These are phyloP conservation scores for Chrysogorgia sp. DNA, from an alignment of 92 coral and sea anemone genomes.

Conservation along the genomic window DNA sequence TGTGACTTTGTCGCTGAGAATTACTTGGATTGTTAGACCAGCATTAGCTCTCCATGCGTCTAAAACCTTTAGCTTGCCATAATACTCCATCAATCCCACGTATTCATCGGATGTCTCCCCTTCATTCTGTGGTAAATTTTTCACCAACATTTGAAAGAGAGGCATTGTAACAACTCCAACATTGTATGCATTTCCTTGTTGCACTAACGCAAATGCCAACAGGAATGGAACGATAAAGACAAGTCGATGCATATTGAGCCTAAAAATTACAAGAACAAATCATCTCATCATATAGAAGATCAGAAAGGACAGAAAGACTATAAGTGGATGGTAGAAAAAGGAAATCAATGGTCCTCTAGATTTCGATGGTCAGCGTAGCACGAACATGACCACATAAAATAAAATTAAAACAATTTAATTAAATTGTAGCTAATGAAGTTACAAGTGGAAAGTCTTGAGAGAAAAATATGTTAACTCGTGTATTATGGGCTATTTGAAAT, in stretches of 20 bases:
- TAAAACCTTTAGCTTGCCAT: neutral
- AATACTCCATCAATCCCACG: neutral
- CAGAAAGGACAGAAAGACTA: neutral
- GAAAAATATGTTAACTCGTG: too few relatives aligned
- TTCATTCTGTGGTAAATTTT: conserved; percentile 25
- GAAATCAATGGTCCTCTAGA: too few relatives aligned
- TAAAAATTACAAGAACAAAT: neutral
- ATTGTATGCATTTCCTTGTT: conserved; percentile 7
- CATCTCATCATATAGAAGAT: too few relatives aligned
- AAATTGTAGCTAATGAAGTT: too few relatives aligned
- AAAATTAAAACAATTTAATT: too few relatives aligned
- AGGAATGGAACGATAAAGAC: conserved; percentile 1
- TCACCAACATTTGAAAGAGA: conserved; percentile 24
- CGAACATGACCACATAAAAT: too few relatives aligned
- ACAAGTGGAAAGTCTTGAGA: too few relatives aligned
- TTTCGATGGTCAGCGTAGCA: too few relatives aligned
- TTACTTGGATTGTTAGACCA: neutral
- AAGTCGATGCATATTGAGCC: neutral
- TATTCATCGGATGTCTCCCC: neutral
- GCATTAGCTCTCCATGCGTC: conserved; percentile 15
- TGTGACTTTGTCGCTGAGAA: neutral
- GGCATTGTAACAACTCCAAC: conserved; percentile 19
- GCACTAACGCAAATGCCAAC: neutral
- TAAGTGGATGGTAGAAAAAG: too few relatives aligned
- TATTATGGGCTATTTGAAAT: too few relatives aligned